Evolutionary conservation across 2,797 vertebrate species (phyloP), one percentile per base, ranked within the genome.

Genomic region (Gadopsis bispinosus): DNA sequence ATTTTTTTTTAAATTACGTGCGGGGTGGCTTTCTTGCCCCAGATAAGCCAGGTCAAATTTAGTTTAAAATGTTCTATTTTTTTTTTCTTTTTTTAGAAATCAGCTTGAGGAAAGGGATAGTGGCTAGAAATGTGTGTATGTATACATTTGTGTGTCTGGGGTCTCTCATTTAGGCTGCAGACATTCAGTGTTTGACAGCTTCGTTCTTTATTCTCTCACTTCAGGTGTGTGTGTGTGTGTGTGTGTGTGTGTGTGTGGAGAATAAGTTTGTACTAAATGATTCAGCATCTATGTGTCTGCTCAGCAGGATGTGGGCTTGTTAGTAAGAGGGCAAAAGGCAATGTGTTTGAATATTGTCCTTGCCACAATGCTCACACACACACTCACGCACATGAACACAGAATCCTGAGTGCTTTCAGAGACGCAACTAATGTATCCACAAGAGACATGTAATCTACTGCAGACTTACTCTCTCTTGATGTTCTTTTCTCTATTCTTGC

Each of bases 241-340:
- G 47, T 51, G 70, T 64, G 61, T 64, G 50, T 72, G 74, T 54
- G 68, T 78, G 69, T 69, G 71, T 29, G 5, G 37, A 65, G 54
- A 58, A 29, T 55, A 58, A 20, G 61, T 69, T 73, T 77, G 31
- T 9, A 26, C 50, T 89, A 85, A 91, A 93, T 88, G 41, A 92
- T 92, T 92, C 58, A 90, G 70, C 54, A 80, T 85, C 73, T 80
- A 48, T 1, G 6, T 79, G 60, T 89, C 63, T 75, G 45, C 70
- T 69, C 71, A 64, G 79, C 26, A 3, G 77, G 55, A 39, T 69
- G 20, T 9, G 22, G 45, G 48, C 26, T 77, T 9, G 0, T 33
- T 12, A 20, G 64, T 47, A 45, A 63, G 69, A 84, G 77, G 71
- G 72, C 75, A 62, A 67, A 77, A 80, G 83, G 80, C 63, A 65